Evolutionary conservation across 2,888 invertebrate genomes (phyloP).

Genomic region (Stratiomys singularior): DNA sequence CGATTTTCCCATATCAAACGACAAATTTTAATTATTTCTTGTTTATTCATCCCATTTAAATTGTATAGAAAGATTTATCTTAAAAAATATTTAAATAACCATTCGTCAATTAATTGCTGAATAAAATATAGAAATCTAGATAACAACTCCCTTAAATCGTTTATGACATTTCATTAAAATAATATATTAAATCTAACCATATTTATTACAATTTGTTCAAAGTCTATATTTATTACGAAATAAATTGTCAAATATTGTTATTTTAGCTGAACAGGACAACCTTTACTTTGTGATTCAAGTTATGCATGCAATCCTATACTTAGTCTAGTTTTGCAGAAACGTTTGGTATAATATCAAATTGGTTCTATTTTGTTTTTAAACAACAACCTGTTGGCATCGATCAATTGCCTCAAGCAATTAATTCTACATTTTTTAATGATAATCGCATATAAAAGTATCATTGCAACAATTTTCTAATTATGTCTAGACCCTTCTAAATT

Average conservation of each 20-base stretch:
- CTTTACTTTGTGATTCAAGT: background rate
- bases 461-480: background rate
- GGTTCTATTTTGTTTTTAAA: background rate
- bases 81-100: background rate
- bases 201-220: background rate
- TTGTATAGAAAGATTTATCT: background rate
- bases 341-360: background rate
- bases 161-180: background rate
- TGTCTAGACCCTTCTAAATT: background rate
- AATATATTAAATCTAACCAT: background rate
- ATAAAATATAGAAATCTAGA: slow-evolving; percentile 2
- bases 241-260: no score
- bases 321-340: background rate
- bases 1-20: no score
- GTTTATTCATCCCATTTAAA: background rate
- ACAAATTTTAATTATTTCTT: background rate
- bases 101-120: background rate
- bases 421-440: background rate
- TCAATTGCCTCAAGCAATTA: background rate
- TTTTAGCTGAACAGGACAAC: background rate
- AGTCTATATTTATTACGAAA: background rate
- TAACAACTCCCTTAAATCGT: slow-evolving; percentile 1
- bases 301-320: background rate
- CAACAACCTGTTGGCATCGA: background rate
- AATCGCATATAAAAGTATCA: background rate